Evolutionary conservation across 2,888 invertebrate species (phyloP).

Genomic region (Penaeus monodon): DNA sequence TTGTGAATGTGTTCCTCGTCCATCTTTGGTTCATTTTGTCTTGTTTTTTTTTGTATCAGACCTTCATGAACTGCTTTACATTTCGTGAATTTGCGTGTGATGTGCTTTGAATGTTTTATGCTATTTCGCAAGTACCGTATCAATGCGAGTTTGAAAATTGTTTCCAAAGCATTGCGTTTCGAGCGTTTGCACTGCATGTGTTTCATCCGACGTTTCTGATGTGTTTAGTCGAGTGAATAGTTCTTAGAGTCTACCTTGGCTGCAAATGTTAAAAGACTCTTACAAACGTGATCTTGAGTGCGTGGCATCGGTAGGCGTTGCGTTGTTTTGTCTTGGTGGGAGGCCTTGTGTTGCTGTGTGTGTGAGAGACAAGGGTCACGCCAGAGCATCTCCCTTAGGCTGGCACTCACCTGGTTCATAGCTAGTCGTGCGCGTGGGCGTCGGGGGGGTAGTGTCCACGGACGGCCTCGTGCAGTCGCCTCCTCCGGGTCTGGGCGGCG

Average conservation of each 20-base stretch:
- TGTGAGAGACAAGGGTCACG: too few relatives aligned
- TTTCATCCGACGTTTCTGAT: too few relatives aligned
- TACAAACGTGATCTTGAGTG: too few relatives aligned
- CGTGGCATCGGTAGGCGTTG: too few relatives aligned
- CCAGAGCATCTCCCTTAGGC: conserved; percentile 19
- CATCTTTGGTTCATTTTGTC: neutral
- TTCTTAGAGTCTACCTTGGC: too few relatives aligned
- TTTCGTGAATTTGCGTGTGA: conserved; percentile 10
- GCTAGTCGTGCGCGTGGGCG: conserved; percentile 77
- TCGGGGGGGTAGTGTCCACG: conserved; percentile 82
- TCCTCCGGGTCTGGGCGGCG: conserved; percentile 66
- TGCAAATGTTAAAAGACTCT: too few relatives aligned
- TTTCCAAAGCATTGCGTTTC: too few relatives aligned
- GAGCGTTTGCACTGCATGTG: too few relatives aligned
- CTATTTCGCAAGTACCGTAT: too few relatives aligned
- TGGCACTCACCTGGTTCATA: conserved; percentile 51
- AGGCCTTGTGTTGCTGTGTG: too few relatives aligned
- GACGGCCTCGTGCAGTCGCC: conserved; percentile 81
- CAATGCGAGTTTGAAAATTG: neutral
- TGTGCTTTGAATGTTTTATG: neutral
- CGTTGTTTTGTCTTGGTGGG: too few relatives aligned
- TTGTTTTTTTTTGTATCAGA: neutral
- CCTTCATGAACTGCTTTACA: neutral
- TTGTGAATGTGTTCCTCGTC: neutral
- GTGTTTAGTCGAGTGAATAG: too few relatives aligned